Evolutionary conservation across 2,797 vertebrate species (phyloP).

Genomic region (Thaleichthys pacificus): DNA sequence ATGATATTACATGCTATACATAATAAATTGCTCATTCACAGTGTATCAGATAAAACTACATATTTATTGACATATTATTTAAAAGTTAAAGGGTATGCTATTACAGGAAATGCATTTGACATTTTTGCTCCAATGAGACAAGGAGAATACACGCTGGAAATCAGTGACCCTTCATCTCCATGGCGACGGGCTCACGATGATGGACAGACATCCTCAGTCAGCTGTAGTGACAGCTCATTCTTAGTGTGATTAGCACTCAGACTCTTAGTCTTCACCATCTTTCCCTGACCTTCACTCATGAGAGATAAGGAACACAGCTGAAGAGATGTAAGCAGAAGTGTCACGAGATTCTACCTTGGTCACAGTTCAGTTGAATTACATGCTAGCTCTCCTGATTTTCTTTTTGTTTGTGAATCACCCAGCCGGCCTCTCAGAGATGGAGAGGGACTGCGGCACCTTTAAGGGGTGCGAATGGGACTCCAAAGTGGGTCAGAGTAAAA

Average conservation of each 20-base stretch:
- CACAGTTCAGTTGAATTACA: too few species aligned
- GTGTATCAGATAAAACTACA: neutral
- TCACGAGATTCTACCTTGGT: neutral
- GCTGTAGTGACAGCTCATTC: constrained; percentile 35
- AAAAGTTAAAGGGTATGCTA: too few species aligned
- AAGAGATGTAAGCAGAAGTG: neutral
- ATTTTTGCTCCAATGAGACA: neutral
- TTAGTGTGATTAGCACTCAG: neutral
- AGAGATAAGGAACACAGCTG: neutral
- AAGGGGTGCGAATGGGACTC: constrained; percentile 71
- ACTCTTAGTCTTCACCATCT: neutral
- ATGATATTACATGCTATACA: neutral
- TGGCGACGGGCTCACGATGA: constrained; percentile 33
- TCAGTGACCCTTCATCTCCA: constrained; percentile 46
- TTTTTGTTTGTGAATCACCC: constrained; percentile 10
- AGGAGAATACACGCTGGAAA: constrained; percentile 11
- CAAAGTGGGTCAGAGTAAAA: constrained; percentile 84
- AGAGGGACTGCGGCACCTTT: constrained; percentile 68
- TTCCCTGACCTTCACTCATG: neutral
- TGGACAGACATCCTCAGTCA: constrained; percentile 43
- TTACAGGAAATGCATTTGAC: too few species aligned
- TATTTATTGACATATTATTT: neutral
- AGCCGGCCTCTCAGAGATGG: constrained; percentile 37
- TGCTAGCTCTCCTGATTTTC: neutral
- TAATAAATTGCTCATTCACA: neutral